Conservation (phyloP, 2,113 vertebrate genomes). For the Fulica atra region DNA sequence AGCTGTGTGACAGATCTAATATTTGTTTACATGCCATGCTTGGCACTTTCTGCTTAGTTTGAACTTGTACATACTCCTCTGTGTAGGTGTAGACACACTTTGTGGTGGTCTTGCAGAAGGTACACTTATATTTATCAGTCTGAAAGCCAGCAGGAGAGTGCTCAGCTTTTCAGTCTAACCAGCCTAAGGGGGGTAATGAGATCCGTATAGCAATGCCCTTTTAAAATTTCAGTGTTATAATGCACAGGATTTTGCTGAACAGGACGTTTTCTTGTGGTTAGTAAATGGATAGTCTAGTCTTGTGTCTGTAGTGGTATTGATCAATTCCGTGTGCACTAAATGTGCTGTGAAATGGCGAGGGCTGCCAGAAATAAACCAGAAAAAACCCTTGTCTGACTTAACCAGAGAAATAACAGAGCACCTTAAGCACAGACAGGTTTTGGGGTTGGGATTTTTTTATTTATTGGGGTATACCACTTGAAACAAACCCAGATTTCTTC, state of each 20-base stretch:
- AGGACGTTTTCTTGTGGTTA: slow-evolving; percentile 79
- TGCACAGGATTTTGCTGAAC: slow-evolving; percentile 78
- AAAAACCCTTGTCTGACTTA: slow-evolving; percentile 51
- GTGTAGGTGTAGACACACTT: rapidly evolving
- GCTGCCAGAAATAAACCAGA: slow-evolving; percentile 70
- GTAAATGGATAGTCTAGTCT: slow-evolving; percentile 82
- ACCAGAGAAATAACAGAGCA: slow-evolving; percentile 10
- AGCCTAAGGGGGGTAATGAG: not conserved
- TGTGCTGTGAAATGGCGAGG: slow-evolving; percentile 79
- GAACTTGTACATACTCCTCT: rapidly evolving
- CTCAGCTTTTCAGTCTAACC: not conserved
- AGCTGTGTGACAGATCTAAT: not conserved
- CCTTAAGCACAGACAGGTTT: not conserved
- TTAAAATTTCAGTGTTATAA: slow-evolving; percentile 36
- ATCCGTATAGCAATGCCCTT: not conserved
- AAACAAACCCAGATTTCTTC: rapidly evolving
- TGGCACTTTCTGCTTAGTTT: not conserved
- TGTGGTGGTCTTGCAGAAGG: not conserved
- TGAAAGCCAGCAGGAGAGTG: not conserved
- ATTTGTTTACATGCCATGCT: not conserved
- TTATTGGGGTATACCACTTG: not conserved
- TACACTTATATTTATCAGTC: not conserved
- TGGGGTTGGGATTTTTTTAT: not conserved
- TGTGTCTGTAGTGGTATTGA: slow-evolving; percentile 83
- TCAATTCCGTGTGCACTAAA: slow-evolving; percentile 75